Evolutionary conservation across 1,140 invertebrate genomes (phyloP), one percentile per base, ranked within the genome.

Genomic region (Phenacoccus solenopsis): DNA sequence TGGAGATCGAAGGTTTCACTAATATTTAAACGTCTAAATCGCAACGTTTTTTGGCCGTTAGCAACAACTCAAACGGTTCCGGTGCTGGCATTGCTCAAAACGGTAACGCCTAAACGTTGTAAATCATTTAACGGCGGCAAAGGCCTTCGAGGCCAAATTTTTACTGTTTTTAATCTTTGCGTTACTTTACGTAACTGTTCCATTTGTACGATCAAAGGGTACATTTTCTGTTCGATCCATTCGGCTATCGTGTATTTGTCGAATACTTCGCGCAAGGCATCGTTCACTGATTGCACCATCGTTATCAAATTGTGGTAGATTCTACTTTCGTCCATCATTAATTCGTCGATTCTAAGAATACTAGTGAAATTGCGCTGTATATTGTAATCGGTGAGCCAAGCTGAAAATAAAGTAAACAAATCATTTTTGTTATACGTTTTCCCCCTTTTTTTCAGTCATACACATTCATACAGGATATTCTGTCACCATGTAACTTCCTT

Each of bases 371-470:
- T 88, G 73, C 88, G 84, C n/a, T 87, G 83, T 0, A 90, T 80
- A 76, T 91, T 92, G 75, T 91, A 93, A 4, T 86, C 82, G 7
- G 89, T 91, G 74, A 91, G 79, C 90, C 90, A 93, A 21, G 87
- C 86, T 72, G 59, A 4, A 13, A 13, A 7, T 7, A 32, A 59
- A 5, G 21, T 64, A 24, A 24, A 4, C 59, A 64, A 64, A 24
- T n/a, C n/a, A n/a, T n/a, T n/a, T n/a, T n/a, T n/a, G n/a, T n/a
- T n/a, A n/a, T n/a, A n/a, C n/a, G n/a, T n/a, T n/a, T n/a, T n/a
- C n/a, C n/a, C n/a, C n/a, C n/a, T n/a, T n/a, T n/a, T n/a, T n/a
- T n/a, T n/a, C n/a, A n/a, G n/a, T n/a, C n/a, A n/a, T n/a, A n/a
- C n/a, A n/a, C n/a, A n/a, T n/a, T n/a, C n/a, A n/a, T n/a, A n/a